Percentiles rank a stretch among this genome's conserved stretches.
phyloP scores from a whole-genome alignment of 2,797 vertebrate genomes.

The Apodemus agrarius region DNA sequence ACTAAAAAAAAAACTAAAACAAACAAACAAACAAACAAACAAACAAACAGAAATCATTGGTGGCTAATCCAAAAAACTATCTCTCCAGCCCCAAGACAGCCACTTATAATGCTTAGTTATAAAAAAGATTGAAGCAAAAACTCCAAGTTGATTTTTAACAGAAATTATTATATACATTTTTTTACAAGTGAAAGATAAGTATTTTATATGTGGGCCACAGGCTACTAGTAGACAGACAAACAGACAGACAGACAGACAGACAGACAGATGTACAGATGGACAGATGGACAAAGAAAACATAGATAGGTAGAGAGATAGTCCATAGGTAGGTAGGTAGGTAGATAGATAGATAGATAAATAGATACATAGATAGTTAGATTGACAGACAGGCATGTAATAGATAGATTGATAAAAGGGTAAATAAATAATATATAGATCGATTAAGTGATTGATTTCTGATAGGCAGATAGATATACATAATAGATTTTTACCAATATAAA shows the following conservation, averaged over 20 bases:
- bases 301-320: no score
- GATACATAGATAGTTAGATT: no score
- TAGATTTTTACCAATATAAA: background rate
- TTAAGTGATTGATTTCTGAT: background rate
- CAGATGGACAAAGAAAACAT: no score
- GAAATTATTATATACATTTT: no score
- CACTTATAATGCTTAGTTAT: background rate
- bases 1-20: no score
- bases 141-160: background rate
- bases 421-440: background rate
- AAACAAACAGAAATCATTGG: no score
- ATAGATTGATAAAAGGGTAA: no score
- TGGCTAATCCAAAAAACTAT: background rate
- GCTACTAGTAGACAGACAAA: background rate
- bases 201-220: background rate
- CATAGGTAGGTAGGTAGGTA: no score
- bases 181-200: background rate
- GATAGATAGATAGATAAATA: no score
- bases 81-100: background rate
- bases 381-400: no score
- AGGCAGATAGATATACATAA: background rate
- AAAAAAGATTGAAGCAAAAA: background rate
- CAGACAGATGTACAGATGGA: no score
- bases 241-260: background rate
- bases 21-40: no score